phyloP scores from a whole-genome alignment of 2,797 vertebrate genomes.

The Limosa lapponica region DNA sequence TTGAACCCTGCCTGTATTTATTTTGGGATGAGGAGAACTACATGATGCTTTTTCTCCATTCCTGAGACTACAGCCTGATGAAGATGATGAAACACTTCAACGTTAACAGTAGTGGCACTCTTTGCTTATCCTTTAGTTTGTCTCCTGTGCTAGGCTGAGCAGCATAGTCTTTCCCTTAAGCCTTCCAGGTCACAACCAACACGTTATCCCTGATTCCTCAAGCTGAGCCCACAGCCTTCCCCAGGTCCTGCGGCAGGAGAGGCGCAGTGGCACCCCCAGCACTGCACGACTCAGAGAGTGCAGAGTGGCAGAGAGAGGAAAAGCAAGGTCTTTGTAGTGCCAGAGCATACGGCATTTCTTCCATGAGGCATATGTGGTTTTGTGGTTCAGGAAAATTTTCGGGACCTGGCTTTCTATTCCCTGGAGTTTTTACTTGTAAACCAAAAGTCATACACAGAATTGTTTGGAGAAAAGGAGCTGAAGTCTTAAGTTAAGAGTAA shows the following conservation, averaged over 20 bases:
- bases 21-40: background rate
- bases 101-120: background rate
- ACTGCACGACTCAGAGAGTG: background rate
- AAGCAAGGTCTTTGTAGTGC: background rate
- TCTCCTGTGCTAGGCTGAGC: background rate
- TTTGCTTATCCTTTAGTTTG: background rate
- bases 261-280: accelerated
- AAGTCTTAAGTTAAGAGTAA: background rate
- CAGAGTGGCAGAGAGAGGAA: background rate
- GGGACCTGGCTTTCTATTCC: background rate
- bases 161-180: background rate
- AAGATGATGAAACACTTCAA: background rate
- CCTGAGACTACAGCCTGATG: background rate
- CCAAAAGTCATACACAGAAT: background rate
- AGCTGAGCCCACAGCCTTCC: background rate
- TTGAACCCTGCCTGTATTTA: background rate
- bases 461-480: background rate
- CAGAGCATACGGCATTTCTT: slow-evolving; percentile 10
- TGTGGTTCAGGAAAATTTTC: slow-evolving; percentile 5
- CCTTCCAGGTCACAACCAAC: background rate
- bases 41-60: background rate
- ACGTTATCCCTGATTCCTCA: background rate
- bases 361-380: slow-evolving; percentile 26
- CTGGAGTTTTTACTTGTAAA: background rate
- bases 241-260: background rate